Evolutionary conservation across 2,797 vertebrate species (phyloP).

Genomic region (Uromys caudimaculatus): DNA sequence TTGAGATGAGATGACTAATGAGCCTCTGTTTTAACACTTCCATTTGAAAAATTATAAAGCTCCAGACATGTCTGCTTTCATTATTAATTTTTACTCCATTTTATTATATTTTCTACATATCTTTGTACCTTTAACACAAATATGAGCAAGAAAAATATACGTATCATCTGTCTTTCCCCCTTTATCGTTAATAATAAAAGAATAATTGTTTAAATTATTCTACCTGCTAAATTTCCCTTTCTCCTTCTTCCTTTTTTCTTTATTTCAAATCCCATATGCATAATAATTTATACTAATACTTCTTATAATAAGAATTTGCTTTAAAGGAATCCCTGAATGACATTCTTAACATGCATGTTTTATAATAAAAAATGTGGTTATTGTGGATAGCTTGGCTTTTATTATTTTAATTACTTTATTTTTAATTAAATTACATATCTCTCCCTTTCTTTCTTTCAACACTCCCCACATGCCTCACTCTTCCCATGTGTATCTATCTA

Average conservation of each 20-base stretch:
- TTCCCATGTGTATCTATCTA: neutral
- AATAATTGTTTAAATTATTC: neutral
- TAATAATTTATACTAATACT: neutral
- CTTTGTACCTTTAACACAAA: conserved; percentile 18
- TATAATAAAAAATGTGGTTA: neutral
- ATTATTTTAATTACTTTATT: neutral
- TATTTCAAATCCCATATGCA: neutral
- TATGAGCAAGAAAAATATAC: neutral
- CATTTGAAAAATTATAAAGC: conserved; percentile 3
- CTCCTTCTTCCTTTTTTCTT: neutral
- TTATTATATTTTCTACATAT: neutral
- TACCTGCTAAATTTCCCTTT: neutral
- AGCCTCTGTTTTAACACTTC: neutral
- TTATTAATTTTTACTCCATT: conserved; percentile 9
- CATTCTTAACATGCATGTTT: neutral
- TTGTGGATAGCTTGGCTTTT: neutral
- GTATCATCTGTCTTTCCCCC: neutral
- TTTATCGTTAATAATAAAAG: neutral
- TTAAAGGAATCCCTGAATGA: neutral
- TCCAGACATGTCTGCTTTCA: neutral
- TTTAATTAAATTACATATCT: neutral
- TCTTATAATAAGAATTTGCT: neutral
- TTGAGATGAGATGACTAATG: neutral
- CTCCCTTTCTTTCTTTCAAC: neutral
- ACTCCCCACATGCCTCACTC: neutral